phyloP scores from a whole-genome alignment of 2,797 vertebrate species.

The Lepus oiostolus region DNA sequence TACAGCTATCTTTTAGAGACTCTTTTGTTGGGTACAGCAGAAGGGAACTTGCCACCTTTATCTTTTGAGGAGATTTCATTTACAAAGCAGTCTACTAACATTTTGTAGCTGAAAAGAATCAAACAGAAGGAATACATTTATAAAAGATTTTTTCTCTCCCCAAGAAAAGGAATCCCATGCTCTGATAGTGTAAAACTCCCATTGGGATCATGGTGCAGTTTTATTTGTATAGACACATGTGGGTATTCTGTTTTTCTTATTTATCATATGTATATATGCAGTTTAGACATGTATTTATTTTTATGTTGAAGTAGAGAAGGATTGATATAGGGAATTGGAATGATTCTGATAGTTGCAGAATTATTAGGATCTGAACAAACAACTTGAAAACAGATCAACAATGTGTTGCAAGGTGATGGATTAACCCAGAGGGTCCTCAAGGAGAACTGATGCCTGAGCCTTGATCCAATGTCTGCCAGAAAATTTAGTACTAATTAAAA shows the following conservation, averaged over 20 bases:
- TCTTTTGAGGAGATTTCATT: slow-evolving; percentile 80
- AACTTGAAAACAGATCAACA: not conserved
- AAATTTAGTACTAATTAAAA: slow-evolving; percentile 32
- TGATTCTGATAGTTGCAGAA: slow-evolving; percentile 29
- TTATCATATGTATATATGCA: not conserved
- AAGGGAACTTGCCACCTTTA: slow-evolving; percentile 77
- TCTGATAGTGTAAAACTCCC: not conserved
- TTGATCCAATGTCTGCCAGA: not conserved
- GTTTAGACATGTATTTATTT: not conserved
- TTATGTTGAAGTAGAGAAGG: slow-evolving; percentile 47
- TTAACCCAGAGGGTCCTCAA: not conserved
- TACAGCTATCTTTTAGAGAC: slow-evolving; percentile 84
- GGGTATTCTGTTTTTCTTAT: slow-evolving; percentile 13
- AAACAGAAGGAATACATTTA: slow-evolving; percentile 74
- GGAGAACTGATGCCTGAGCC: not conserved
- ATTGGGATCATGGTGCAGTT: slow-evolving; percentile 14
- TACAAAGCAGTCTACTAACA: slow-evolving; percentile 72
- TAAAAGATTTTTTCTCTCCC: slow-evolving; percentile 65
- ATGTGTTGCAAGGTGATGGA: not conserved
- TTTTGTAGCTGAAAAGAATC: slow-evolving; percentile 76
- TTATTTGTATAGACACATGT: slow-evolving; percentile 1
- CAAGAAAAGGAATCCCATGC: slow-evolving; percentile 48
- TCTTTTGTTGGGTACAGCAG: slow-evolving; percentile 79
- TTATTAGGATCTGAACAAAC: slow-evolving; percentile 8
- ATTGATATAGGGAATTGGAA: slow-evolving; percentile 9